Evolutionary conservation across 1,140 invertebrate species (phyloP).

Genomic region (Acromyrmex charruanus): DNA sequence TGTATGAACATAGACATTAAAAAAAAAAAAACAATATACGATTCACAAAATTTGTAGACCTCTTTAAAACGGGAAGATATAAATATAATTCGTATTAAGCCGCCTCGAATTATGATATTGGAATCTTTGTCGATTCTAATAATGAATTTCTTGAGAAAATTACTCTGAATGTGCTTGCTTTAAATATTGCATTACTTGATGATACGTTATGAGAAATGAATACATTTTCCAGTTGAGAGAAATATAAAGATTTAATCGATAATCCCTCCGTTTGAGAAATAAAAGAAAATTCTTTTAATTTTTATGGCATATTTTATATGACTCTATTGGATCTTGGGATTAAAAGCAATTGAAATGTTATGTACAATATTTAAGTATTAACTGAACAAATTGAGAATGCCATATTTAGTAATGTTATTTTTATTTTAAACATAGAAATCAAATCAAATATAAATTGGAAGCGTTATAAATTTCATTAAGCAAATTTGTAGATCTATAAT

Average conservation of each 20-base stretch:
- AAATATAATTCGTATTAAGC: background rate
- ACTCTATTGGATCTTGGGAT: background rate
- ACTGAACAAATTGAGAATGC: background rate
- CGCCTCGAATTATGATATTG: conserved; percentile 20
- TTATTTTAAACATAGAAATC: background rate
- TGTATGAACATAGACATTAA: conserved; percentile 75
- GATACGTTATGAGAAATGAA: background rate
- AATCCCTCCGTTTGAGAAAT: background rate
- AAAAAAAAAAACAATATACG: conserved; percentile 54
- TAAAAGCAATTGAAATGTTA: background rate
- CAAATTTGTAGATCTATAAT: background rate
- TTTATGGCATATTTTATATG: background rate
- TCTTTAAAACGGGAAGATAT: background rate
- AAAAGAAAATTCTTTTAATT: background rate
- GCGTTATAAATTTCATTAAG: background rate
- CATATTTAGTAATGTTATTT: background rate
- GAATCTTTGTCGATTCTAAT: conserved; percentile 5
- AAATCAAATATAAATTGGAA: background rate
- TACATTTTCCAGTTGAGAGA: background rate
- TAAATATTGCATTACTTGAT: background rate
- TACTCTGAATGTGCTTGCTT: background rate
- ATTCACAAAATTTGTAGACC: conserved; percentile 69
- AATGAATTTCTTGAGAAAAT: conserved; percentile 37
- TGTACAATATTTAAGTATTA: background rate
- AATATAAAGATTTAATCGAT: background rate